phyloP scores from a whole-genome alignment of 92 coral and sea anemone genomes.

The Zoanthus gigantus region DNA sequence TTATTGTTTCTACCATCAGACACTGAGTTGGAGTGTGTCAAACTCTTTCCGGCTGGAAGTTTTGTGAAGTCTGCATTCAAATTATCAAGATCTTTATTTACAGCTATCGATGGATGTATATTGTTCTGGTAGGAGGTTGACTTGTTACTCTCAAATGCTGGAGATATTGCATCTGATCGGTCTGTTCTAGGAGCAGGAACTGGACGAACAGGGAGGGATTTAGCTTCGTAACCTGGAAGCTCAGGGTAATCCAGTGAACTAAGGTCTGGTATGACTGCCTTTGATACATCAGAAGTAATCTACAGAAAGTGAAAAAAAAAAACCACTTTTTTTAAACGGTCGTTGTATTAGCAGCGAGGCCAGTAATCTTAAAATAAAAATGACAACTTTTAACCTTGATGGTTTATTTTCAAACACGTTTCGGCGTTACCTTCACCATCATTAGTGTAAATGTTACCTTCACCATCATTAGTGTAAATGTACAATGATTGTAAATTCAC shows the following conservation, averaged over 20 bases:
- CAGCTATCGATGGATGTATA: background rate
- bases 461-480: no score
- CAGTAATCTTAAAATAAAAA: no score
- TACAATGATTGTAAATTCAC: no score
- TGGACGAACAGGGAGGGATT: background rate
- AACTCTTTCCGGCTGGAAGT: constrained; percentile 8
- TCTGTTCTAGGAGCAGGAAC: constrained; percentile 23
- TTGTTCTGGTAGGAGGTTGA: background rate
- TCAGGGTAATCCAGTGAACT: constrained; percentile 90
- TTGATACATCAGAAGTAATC: constrained; percentile 21
- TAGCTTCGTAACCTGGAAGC: constrained; percentile 70
- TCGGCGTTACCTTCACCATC: no score
- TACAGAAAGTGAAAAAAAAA: background rate
- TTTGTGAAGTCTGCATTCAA: no score
- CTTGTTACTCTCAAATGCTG: constrained; percentile 7
- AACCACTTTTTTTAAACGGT: no score
- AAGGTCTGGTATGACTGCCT: constrained; percentile 50
- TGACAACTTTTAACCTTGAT: no score
- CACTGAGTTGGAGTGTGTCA: background rate
- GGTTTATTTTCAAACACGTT: no score
- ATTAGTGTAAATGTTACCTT: no score
- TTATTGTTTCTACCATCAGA: background rate
- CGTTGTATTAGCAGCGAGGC: no score
- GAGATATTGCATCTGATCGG: background rate
- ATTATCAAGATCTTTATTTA: background rate